Evolutionary conservation across 2,888 invertebrate species (phyloP).

Genomic region (Epirrhoe alternata): DNA sequence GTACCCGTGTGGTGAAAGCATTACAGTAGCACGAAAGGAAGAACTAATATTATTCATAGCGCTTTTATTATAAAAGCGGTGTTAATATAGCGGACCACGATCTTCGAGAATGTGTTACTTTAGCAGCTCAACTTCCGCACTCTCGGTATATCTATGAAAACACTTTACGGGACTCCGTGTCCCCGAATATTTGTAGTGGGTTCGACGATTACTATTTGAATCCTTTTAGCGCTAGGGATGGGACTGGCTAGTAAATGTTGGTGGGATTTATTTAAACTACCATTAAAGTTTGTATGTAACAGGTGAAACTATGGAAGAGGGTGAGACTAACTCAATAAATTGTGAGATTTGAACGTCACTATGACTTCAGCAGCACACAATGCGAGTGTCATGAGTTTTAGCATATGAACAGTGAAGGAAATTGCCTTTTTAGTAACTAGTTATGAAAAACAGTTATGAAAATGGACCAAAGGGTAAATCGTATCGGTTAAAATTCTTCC

Average conservation of each 20-base stretch:
- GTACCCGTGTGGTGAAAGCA: too few species aligned
- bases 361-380: too few species aligned
- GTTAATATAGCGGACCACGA: neutral
- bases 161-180: conserved; percentile 36
- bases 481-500: too few species aligned
- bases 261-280: neutral
- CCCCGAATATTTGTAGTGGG: conserved; percentile 45
- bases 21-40: too few species aligned
- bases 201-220: conserved; percentile 50
- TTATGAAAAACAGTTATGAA: too few species aligned
- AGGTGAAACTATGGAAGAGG: too few species aligned
- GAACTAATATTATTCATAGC: neutral
- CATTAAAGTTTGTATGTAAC: neutral
- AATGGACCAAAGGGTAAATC: too few species aligned
- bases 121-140: conserved; percentile 35
- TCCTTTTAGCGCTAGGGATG: conserved; percentile 54
- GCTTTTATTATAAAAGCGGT: neutral
- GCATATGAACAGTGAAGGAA: too few species aligned
- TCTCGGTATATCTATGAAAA: conserved; percentile 44
- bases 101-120: neutral
- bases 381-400: too few species aligned
- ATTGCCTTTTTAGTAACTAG: too few species aligned
- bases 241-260: conserved; percentile 9
- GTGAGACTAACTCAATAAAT: too few species aligned
- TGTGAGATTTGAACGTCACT: too few species aligned